Evolutionary conservation across 2,888 invertebrate genomes (phyloP), one percentile per base, ranked within the genome.

Genomic region (Macropis europaea): DNA sequence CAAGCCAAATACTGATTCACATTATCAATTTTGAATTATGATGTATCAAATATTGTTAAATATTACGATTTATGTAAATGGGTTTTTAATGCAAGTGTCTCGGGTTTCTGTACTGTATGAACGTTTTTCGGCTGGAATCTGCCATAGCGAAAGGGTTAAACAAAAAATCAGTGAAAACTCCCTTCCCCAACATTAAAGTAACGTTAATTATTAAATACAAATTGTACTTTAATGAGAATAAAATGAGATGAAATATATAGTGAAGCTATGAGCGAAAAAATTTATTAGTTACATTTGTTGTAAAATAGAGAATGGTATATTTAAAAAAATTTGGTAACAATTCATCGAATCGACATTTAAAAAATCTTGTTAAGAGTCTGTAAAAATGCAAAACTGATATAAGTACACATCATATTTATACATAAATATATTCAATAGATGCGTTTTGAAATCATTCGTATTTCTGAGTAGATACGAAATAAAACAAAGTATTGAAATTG

Each of bases 111-210:
- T n/a, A n/a, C n/a, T n/a, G n/a, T n/a, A n/a, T n/a, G n/a, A n/a
- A n/a, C n/a, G n/a, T n/a, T n/a, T n/a, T n/a, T n/a, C n/a, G n/a
- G n/a, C n/a, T n/a, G n/a, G n/a, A n/a, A n/a, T n/a, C n/a, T n/a
- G n/a, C n/a, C n/a, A n/a, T n/a, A n/a, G n/a, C n/a, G n/a, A n/a
- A n/a, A n/a, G n/a, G n/a, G n/a, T 4, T 52, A 48, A 4, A 61
- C 53, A 42, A 59, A 74, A 71, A 53, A 69, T 76, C 64, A 77
- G 56, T 73, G 36, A 32, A 60, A 63, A 69, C 67, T 77, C 67
- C 70, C 64, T 77, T 74, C 56, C 75, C 71, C 77, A 76, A 71
- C 72, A 77, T 77, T 73, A 73, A 81, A 81, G 73, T 70, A 67
- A 67, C 70, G 66, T 80, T 76, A 77, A 77, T 62, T 61, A 75